Conservation (phyloP, 2,888 invertebrate species). For the Drosophila hawaiiensis region DNA sequence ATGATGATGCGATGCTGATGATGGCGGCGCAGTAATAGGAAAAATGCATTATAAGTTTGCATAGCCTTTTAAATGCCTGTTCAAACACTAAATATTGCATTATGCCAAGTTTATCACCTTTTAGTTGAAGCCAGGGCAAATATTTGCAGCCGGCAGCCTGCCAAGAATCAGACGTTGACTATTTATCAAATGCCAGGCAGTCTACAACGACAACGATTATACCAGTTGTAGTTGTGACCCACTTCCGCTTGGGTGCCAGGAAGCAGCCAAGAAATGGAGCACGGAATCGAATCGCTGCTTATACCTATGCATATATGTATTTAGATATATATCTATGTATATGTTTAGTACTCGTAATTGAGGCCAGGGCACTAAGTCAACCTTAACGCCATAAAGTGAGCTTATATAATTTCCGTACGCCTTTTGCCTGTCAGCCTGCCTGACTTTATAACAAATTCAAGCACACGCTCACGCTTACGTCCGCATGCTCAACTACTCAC, state of each 20-base stretch:
- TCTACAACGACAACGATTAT: background rate
- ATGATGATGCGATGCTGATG: slow-evolving; percentile 7
- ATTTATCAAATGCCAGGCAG: slow-evolving; percentile 56
- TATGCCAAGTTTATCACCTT: slow-evolving; percentile 74
- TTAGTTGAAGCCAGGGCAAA: slow-evolving; percentile 61
- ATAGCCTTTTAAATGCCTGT: slow-evolving; percentile 51
- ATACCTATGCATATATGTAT: background rate
- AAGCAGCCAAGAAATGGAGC: slow-evolving; percentile 61
- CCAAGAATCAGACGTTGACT: slow-evolving; percentile 48
- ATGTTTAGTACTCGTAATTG: slow-evolving; percentile 46
- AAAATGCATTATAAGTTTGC: slow-evolving; percentile 50
- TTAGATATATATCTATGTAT: background rate
- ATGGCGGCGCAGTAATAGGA: slow-evolving; percentile 10
- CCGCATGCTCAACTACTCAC: background rate
- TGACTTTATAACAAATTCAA: slow-evolving; percentile 44
- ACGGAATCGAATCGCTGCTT: slow-evolving; percentile 43
- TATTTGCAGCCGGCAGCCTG: slow-evolving; percentile 55
- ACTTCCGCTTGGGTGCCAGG: slow-evolving; percentile 42
- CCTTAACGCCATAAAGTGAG: slow-evolving; percentile 60
- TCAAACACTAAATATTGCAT: slow-evolving; percentile 71
- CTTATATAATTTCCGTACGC: slow-evolving; percentile 72
- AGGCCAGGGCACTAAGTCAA: slow-evolving; percentile 59
- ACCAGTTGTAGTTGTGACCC: slow-evolving; percentile 26
- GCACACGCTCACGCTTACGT: slow-evolving; percentile 13
- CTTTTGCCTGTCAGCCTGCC: slow-evolving; percentile 46